Evolutionary conservation across 2,797 vertebrate species (phyloP).

Genomic region (Diceros bicornis): DNA sequence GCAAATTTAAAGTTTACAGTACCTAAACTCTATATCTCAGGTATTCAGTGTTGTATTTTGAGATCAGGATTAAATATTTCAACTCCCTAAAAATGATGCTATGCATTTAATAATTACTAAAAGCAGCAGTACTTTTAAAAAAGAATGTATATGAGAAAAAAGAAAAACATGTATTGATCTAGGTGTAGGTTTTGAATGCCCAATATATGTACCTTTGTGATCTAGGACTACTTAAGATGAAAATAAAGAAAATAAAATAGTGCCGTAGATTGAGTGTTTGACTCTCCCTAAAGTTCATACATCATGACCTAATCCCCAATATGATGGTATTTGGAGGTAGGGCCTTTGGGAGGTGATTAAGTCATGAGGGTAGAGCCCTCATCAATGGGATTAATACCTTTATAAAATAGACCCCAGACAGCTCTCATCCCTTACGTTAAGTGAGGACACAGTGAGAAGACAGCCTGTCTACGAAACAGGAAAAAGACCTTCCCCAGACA

Average conservation of each 20-base stretch:
- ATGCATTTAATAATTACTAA: constrained; percentile 16
- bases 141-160: not conserved
- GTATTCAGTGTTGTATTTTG: constrained; percentile 41
- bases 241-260: not conserved
- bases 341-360: not conserved
- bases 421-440: not conserved
- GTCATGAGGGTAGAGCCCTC: not conserved
- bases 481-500: not conserved
- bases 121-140: not conserved
- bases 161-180: constrained; percentile 32
- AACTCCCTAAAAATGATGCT: not conserved
- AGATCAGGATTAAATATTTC: not conserved
- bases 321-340: not conserved
- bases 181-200: not conserved
- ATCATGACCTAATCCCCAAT: not conserved
- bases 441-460: not conserved
- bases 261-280: not conserved
- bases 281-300: not conserved
- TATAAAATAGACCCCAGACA: not conserved
- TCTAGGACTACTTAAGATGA: not conserved
- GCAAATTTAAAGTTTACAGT: not conserved
- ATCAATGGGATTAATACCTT: not conserved
- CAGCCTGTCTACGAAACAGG: not conserved
- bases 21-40: not conserved
- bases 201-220: not conserved